Evolutionary conservation across 2,797 vertebrate species (phyloP).

Genomic region (Tachyglossus aculeatus): DNA sequence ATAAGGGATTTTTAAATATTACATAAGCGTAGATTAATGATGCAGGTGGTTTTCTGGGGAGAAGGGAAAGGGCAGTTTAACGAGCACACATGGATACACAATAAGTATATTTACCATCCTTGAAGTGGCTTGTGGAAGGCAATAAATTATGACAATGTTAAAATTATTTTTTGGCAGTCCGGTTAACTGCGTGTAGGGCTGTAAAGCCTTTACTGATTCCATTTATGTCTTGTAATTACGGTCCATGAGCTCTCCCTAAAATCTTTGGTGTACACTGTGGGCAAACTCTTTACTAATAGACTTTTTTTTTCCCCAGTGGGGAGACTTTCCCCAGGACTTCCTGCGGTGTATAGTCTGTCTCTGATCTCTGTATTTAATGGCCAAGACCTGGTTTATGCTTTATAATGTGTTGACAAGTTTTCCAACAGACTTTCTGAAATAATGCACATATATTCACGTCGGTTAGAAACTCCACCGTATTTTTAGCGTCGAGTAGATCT

Average conservation of each 20-base stretch:
- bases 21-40: conserved; percentile 68
- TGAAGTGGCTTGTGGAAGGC: conserved; percentile 65
- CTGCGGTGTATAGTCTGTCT: conserved; percentile 67
- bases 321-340: conserved; percentile 70
- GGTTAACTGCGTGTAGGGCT: conserved; percentile 63
- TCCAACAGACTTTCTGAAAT: conserved; percentile 79
- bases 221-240: conserved; percentile 61
- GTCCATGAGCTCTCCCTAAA: conserved; percentile 61
- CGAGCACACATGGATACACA: conserved; percentile 50
- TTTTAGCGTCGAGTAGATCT: conserved; percentile 78
- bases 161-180: conserved; percentile 70
- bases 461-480: conserved; percentile 76
- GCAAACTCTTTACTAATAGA: conserved; percentile 65
- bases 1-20: conserved; percentile 59
- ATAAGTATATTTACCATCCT: conserved; percentile 69
- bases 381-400: conserved; percentile 75
- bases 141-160: conserved; percentile 74
- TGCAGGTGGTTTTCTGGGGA: conserved; percentile 68
- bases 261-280: conserved; percentile 61
- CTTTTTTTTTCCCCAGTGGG: conserved; percentile 40
- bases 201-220: conserved; percentile 64
- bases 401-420: conserved; percentile 81
- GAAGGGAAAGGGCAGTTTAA: conserved; percentile 65
- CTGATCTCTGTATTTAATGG: conserved; percentile 75
- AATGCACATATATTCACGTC: conserved; percentile 79